Base-by-base conservation (phyloP, 2,797 vertebrate species). In the Alca torda region DNA sequence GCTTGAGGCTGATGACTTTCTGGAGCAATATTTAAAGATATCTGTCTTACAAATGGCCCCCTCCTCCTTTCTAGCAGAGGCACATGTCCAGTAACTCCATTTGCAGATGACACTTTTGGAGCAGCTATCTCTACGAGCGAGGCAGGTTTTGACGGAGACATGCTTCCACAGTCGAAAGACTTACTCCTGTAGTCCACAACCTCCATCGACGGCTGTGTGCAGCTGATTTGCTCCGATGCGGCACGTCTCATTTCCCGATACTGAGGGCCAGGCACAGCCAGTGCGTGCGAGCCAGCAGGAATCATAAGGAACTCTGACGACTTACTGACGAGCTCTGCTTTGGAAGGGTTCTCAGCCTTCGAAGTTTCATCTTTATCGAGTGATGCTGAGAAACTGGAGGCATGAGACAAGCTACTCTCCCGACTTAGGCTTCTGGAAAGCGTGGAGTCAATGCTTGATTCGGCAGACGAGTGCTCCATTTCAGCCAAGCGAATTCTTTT, bases 401-500 rank as follows among this genome's bases (percentile, higher is more conserved):
- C 98, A 19, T 98, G 98, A 77, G 99, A 99, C 69, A 99, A 98
- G 95, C 99, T 99, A 78, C 99, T 99, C 83, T 99, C 99, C 81
- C 98, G 98, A 95, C 99, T 99, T 37, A 99, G 98, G 96, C 99
- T 99, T 95, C 99, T 98, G 30, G 99, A 99, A 70, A 99, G 98
- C 0, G 98, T 99, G 43, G 99, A 99, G 86, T 99, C 99, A 86
- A 99, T 94, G 35, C 99, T 99, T 0, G 99, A 99, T 64, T 99
- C 99, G 0, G 98, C 98, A 3, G 99, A 99, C 2, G 99, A 99
- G 35, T 99, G 99, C 50, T 99, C 99, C 94, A 99, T 99, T 97
- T 99, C 99, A 33, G 99, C 99, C 74, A 99, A 98, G 45, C 99
- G 98, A 77, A 99, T 99, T 82, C 99, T 98, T 84, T 99, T 99